phyloP scores from a whole-genome alignment of 2,888 invertebrate genomes.

The Acrocera orbiculus region DNA sequence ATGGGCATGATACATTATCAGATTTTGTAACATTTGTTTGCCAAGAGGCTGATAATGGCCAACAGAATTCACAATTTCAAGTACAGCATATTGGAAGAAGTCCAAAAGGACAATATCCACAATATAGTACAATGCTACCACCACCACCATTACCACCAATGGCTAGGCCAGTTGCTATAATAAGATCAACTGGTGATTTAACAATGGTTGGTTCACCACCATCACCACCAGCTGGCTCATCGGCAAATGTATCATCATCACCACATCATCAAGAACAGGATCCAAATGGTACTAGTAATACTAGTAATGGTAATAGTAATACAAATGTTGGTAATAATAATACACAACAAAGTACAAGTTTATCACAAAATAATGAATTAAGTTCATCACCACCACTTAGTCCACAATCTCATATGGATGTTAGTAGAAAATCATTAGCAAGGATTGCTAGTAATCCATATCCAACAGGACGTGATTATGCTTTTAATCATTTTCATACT shows the following conservation, averaged over 20 bases:
- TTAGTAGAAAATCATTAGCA: slow-evolving; percentile 15
- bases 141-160: slow-evolving; percentile 90
- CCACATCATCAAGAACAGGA: slow-evolving; percentile 25
- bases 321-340: slow-evolving; percentile 14
- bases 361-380: slow-evolving; percentile 13
- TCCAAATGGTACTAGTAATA: slow-evolving; percentile 14
- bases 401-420: slow-evolving; percentile 19
- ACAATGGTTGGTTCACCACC: slow-evolving; percentile 45
- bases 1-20: slow-evolving; percentile 77
- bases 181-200: slow-evolving; percentile 65
- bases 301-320: slow-evolving; percentile 4
- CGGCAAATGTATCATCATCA: slow-evolving; percentile 23
- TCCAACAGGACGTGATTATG: slow-evolving; percentile 48
- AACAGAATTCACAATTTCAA: slow-evolving; percentile 40
- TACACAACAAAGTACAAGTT: slow-evolving; percentile 1
- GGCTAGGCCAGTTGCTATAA: slow-evolving; percentile 91
- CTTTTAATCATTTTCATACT: slow-evolving; percentile 74
- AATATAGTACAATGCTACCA: slow-evolving; percentile 75
- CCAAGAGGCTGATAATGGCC: slow-evolving; percentile 72
- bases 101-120: slow-evolving; percentile 63
- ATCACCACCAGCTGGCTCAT: slow-evolving; percentile 34
- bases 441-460: slow-evolving; percentile 34
- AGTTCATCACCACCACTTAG: slow-evolving; percentile 19
- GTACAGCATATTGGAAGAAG: slow-evolving; percentile 33
- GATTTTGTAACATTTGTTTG: slow-evolving; percentile 96